phyloP scores from a whole-genome alignment of 2,888 invertebrate species.

The Argyresthia albistria region DNA sequence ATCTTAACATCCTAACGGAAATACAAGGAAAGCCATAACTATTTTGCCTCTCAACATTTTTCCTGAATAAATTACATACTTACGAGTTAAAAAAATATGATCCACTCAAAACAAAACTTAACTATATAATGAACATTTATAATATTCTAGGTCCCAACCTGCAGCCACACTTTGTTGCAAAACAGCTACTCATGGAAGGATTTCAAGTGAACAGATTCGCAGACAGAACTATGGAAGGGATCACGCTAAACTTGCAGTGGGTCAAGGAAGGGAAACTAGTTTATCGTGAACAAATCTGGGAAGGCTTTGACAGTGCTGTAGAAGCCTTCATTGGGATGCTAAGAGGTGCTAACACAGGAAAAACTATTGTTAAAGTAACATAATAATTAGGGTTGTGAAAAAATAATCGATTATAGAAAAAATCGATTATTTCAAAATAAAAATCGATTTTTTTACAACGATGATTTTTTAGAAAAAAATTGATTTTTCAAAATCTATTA shows the following conservation, averaged over 20 bases:
- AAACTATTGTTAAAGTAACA: slow-evolving; percentile 73
- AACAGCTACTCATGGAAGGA: slow-evolving; percentile 76
- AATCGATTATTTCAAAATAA: no score
- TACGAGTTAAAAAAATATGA: no score
- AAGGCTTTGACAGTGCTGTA: slow-evolving; percentile 77
- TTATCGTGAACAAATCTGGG: slow-evolving; percentile 74
- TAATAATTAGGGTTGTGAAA: no score
- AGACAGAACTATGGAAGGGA: slow-evolving; percentile 71
- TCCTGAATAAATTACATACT: no score
- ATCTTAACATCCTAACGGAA: no score
- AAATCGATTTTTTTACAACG: no score
- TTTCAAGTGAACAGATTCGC: slow-evolving; percentile 67
- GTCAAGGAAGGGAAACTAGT: slow-evolving; percentile 77
- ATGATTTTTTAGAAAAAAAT: no score
- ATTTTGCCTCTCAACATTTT: no score
- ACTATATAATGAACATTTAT: neutral
- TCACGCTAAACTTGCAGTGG: slow-evolving; percentile 73
- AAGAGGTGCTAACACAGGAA: slow-evolving; percentile 76
- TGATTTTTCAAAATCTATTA: no score
- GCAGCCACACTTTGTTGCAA: slow-evolving; percentile 66
- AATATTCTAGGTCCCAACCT: slow-evolving; percentile 42
- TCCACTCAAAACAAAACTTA: neutral
- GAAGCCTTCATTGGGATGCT: slow-evolving; percentile 76
- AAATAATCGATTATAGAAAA: no score
- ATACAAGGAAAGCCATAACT: no score